Base-by-base conservation (phyloP, 2,113 vertebrate species). In the Oncorhynchus gorbuscha region DNA sequence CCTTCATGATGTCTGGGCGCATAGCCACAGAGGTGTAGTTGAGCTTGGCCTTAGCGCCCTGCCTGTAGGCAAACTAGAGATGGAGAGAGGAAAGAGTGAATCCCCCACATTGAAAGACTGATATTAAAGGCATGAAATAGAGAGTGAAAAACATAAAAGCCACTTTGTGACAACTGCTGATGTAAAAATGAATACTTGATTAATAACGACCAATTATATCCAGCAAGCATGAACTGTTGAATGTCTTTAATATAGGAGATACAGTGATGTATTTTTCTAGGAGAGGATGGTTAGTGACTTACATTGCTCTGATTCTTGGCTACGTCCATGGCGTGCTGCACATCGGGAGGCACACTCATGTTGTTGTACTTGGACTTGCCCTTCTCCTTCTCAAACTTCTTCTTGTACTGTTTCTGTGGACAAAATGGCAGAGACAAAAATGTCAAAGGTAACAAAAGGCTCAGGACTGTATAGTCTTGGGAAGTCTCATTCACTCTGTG, bases 1-100 rank as follows among this genome's bases (percentile, higher is more conserved):
- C 98, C 86, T 99, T 99, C 91, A 86, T 94, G 77, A 99, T 99
- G 82, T 99, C 98, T 7, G 97, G 98, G 5, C 97, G 95, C 79
- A 99, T 97, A 0, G 92, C 95, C 71, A 98, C 95, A 0, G 92
- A 86, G 0, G 97, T 98, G 83, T 99, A 99, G 88, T 95, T 93
- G 45, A 97, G 90, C 71, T 95, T 96, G 82, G 95, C 94, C 83
- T 97, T 99, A 79, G 96, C 97, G 14, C 95, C 95, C 87, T 96
- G 97, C 93, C 95, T 99, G 89, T 99, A 99, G 69, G 94, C 91
- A 4, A 97, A 65, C 97, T 99, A 85, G 82, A 69, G 32, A 49
- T 73, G n/a, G 45, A 13, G 26, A 81, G 68, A 26, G 74, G 71
- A 74, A 78, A 20, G 65, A 70, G 66, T 13, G 30, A 26, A 76